These are phyloP conservation scores for Ernsta delagoae DNA, from an alignment of 2,888 invertebrate species.

Conservation along the genomic window DNA sequence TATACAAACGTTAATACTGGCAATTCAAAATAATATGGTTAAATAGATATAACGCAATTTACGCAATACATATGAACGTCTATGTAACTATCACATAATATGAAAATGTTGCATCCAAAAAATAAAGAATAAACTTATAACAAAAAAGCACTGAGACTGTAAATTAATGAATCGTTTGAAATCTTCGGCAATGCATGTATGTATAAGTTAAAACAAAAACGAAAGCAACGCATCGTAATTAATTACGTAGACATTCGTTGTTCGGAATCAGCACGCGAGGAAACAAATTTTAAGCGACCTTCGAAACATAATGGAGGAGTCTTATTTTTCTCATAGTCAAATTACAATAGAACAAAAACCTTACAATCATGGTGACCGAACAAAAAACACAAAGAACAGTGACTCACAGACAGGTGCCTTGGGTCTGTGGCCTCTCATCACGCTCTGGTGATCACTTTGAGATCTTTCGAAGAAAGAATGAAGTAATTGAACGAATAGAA, in stretches of 20 bases:
- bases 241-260: neutral
- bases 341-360: constrained; percentile 37
- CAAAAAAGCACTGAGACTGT: neutral
- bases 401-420: constrained; percentile 28
- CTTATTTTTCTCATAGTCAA: constrained; percentile 16
- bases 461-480: constrained; percentile 2
- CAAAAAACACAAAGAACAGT: constrained; percentile 32
- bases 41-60: neutral
- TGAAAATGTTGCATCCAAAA: no score
- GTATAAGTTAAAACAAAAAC: neutral
- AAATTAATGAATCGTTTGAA: no score
- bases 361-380: constrained; percentile 6
- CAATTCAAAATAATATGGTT: neutral
- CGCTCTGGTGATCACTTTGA: constrained; percentile 58
- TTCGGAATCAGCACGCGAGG: constrained; percentile 23
- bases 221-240: neutral
- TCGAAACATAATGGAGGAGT: constrained; percentile 18
- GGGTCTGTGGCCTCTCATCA: constrained; percentile 57
- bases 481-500: neutral
- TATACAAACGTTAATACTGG: no score
- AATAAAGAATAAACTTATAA: neutral
- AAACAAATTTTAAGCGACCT: constrained; percentile 19
- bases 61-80: no score
- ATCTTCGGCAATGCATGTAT: no score
- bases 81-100: no score